phyloP scores from a whole-genome alignment of 2,797 vertebrate species.

The Huso huso region DNA sequence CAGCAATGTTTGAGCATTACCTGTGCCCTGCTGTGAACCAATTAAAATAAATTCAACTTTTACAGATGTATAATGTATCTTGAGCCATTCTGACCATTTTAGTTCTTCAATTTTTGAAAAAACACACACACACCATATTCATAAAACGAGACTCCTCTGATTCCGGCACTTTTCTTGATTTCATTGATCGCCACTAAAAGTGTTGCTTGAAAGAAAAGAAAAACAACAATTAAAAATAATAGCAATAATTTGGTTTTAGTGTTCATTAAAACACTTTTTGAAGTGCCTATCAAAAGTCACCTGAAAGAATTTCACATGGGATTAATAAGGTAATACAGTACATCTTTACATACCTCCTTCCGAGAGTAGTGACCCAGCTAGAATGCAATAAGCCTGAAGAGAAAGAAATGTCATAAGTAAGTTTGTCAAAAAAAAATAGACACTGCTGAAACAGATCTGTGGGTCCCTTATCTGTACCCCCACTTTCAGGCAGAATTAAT shows the following conservation, averaged over 20 bases:
- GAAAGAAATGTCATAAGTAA: slow-evolving; percentile 5
- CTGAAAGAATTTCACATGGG: background rate
- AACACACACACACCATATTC: slow-evolving; percentile 77
- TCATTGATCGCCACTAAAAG: slow-evolving; percentile 93
- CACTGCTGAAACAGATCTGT: too few species aligned
- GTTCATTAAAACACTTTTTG: background rate
- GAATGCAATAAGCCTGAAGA: slow-evolving; percentile 89
- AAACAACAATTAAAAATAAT: too few species aligned
- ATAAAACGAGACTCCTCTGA: slow-evolving; percentile 78
- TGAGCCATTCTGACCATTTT: too few species aligned
- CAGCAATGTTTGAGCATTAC: background rate
- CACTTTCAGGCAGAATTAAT: too few species aligned
- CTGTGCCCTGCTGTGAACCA: background rate
- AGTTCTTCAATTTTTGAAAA: background rate
- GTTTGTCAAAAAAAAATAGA: too few species aligned
- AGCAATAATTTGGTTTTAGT: too few species aligned
- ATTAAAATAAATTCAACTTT: too few species aligned
- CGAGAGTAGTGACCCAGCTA: slow-evolving; percentile 92
- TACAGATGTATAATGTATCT: too few species aligned
- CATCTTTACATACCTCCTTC: slow-evolving; percentile 82
- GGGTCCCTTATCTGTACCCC: too few species aligned
- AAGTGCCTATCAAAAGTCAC: background rate
- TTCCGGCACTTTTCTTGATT: slow-evolving; percentile 77
- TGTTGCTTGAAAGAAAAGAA: slow-evolving; percentile 54
- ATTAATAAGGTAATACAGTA: background rate